These are phyloP conservation scores for Henicopernis longicauda DNA, from an alignment of 2,113 vertebrate genomes.

Conservation along the genomic window DNA sequence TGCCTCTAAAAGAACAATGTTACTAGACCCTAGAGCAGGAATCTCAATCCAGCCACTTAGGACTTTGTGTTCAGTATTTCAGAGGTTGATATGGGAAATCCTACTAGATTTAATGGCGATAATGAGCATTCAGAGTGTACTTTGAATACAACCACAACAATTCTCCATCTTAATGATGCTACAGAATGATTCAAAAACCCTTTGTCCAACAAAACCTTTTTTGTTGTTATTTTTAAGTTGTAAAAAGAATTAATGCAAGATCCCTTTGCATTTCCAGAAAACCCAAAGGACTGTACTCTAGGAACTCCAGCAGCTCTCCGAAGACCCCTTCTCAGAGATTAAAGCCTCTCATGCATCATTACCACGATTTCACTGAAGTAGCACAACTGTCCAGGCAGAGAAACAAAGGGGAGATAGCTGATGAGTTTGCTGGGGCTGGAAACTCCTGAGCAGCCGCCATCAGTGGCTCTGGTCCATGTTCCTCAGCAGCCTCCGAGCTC, in stretches of 20 bases:
- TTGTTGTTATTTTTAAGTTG: not conserved
- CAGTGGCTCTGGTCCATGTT: not conserved
- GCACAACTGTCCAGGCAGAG: not conserved
- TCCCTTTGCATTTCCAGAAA: not conserved
- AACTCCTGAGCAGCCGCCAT: not conserved
- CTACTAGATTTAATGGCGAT: not conserved
- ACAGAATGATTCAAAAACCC: not conserved
- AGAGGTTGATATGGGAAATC: not conserved
- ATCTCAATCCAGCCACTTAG: not conserved
- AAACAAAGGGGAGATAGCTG: not conserved
- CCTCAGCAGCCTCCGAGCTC: not conserved
- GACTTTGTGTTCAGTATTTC: not conserved
- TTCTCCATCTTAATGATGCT: not conserved
- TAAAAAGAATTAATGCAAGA: not conserved
- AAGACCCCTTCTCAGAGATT: not conserved
- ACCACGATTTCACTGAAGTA: not conserved
- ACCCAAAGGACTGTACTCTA: not conserved
- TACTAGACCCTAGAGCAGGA: not conserved
- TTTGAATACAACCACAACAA: not conserved
- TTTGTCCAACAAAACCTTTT: not conserved
- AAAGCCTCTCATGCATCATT: not conserved
- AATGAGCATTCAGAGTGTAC: not conserved
- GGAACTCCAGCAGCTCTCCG: not conserved
- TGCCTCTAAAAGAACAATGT: not conserved
- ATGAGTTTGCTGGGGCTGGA: not conserved